Percentiles rank a stretch among this genome's conserved stretches.
Evolutionary conservation across 2,113 vertebrate genomes (phyloP).

Genomic region (Sus scrofa): T2T-Sscrofa CM000812.6:128168501-128169000

Average conservation of each 20-base stretch:
- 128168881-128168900: not conserved
- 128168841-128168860: not conserved
- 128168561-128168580: slow-evolving; percentile 76
- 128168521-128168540: slow-evolving; percentile 47
- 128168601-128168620: slow-evolving; percentile 67
- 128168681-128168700: slow-evolving; percentile 29
- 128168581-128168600: slow-evolving; percentile 75
- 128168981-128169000: too few relatives aligned
- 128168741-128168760: slow-evolving; percentile 62
- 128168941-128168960: not conserved
- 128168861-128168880: not conserved
- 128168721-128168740: slow-evolving; percentile 56
- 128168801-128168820: slow-evolving; percentile 65
- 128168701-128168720: slow-evolving; percentile 53
- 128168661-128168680: slow-evolving; percentile 67
- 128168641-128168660: slow-evolving; percentile 73
- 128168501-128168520: slow-evolving; percentile 67
- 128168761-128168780: slow-evolving; percentile 53
- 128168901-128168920: not conserved
- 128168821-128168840: slow-evolving; percentile 59
- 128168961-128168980: not conserved
- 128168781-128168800: slow-evolving; percentile 39
- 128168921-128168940: not conserved
- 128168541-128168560: slow-evolving; percentile 59
- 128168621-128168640: slow-evolving; percentile 18